Percentiles rank a stretch among this genome's conserved stretches.
phyloP scores from a whole-genome alignment of 2,888 invertebrate species.

The Campoplex nolae region DNA sequence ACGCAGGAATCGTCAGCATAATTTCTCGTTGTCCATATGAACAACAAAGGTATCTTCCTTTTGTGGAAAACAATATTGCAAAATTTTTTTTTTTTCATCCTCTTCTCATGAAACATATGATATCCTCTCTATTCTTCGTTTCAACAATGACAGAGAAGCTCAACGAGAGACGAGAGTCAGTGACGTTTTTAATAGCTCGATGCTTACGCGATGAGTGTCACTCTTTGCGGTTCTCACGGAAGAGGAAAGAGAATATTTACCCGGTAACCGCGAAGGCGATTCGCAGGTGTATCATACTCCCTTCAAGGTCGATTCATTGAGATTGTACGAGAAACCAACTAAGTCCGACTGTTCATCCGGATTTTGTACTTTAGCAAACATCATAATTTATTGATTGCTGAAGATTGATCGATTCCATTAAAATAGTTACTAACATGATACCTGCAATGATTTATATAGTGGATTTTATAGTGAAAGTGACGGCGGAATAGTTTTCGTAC shows the following conservation, averaged over 20 bases:
- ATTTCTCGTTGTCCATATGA: slow-evolving; percentile 25
- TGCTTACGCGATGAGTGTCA: slow-evolving; percentile 75
- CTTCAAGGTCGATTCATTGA: slow-evolving; percentile 60
- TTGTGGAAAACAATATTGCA: slow-evolving; percentile 69
- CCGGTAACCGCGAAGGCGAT: slow-evolving; percentile 60
- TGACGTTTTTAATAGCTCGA: slow-evolving; percentile 68
- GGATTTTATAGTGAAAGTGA: too few species aligned
- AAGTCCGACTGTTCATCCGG: slow-evolving; percentile 4
- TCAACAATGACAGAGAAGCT: not conserved
- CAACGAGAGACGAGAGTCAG: slow-evolving; percentile 34
- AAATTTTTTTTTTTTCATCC: slow-evolving; percentile 53
- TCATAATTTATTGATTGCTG: not conserved
- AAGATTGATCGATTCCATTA: not conserved
- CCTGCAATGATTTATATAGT: not conserved
- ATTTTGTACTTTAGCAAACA: not conserved
- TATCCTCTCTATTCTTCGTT: not conserved
- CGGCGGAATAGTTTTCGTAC: too few species aligned
- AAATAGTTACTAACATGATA: not conserved
- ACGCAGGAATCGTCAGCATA: not conserved
- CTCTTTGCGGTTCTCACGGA: slow-evolving; percentile 78
- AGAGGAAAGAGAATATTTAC: slow-evolving; percentile 70
- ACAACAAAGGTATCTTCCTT: slow-evolving; percentile 62
- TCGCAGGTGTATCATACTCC: slow-evolving; percentile 66
- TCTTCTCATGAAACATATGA: not conserved
- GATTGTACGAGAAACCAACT: slow-evolving; percentile 34